A percentile compares a stretch with the other conserved stretches of the same genome.
phyloP scores from a whole-genome alignment of 2,888 invertebrate genomes.

The Eupithecia insigniata region DNA sequence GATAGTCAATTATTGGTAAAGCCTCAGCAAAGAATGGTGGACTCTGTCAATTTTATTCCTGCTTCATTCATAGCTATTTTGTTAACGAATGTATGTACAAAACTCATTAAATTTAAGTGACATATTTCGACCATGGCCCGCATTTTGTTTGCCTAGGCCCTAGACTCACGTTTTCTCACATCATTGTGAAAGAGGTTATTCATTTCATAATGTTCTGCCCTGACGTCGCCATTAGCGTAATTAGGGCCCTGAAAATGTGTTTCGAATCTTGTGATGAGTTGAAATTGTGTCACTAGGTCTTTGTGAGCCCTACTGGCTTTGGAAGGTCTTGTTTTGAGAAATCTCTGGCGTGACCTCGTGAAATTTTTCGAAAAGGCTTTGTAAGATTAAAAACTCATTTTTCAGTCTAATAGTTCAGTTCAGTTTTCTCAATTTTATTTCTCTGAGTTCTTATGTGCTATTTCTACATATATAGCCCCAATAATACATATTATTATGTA shows the following conservation, averaged over 20 bases:
- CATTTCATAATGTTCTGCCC: conserved; percentile 18
- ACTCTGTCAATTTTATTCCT: too few species aligned
- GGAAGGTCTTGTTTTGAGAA: neutral
- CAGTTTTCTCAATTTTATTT: neutral
- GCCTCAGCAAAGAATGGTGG: too few species aligned
- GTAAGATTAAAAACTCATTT: neutral
- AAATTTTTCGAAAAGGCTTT: neutral
- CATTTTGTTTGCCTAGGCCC: neutral
- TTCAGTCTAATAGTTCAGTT: neutral
- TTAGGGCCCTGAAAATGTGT: conserved; percentile 32
- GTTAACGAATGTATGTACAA: neutral
- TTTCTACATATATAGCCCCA: too few species aligned
- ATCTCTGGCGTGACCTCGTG: neutral
- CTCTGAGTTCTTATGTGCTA: neutral
- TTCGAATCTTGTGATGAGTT: conserved; percentile 22
- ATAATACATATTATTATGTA: too few species aligned
- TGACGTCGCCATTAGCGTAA: conserved; percentile 41
- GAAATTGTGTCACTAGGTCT: conserved; percentile 25
- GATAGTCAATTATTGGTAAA: too few species aligned
- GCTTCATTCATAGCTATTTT: too few species aligned
- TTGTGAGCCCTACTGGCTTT: conserved; percentile 9
- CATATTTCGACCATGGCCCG: neutral
- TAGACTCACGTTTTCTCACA: conserved; percentile 18
- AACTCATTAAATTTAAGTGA: neutral
- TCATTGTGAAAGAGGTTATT: conserved; percentile 31